Evolutionary conservation across 2,797 vertebrate genomes (phyloP).

Genomic region (Trichosurus vulpecula): DNA sequence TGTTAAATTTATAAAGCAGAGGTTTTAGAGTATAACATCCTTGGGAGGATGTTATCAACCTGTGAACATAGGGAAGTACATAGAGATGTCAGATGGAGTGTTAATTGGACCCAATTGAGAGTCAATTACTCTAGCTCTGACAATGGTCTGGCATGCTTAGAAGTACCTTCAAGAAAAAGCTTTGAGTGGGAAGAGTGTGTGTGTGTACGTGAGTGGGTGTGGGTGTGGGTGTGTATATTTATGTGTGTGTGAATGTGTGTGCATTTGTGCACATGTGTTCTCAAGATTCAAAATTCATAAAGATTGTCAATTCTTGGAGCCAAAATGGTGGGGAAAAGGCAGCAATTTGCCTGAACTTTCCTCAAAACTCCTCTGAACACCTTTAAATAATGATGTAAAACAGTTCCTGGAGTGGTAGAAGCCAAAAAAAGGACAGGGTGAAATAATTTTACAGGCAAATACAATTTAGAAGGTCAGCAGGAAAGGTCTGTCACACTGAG

Average conservation of each 20-base stretch:
- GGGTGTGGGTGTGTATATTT: neutral
- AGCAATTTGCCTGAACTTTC: no score
- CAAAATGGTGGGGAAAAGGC: no score
- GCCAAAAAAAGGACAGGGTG: no score
- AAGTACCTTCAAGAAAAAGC: neutral
- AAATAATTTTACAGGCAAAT: no score
- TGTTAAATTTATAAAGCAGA: neutral
- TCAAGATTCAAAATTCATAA: neutral
- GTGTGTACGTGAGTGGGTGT: neutral
- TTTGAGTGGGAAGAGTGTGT: neutral
- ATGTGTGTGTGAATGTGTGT: neutral
- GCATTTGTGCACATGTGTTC: neutral
- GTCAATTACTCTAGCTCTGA: neutral
- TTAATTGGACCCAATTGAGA: neutral
- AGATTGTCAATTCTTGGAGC: neutral
- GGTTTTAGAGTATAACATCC: neutral
- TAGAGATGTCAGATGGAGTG: neutral
- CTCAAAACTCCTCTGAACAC: no score
- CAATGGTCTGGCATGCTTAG: neutral
- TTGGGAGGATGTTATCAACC: neutral
- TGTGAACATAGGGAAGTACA: neutral
- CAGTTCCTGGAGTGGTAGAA: no score
- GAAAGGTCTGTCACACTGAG: no score
- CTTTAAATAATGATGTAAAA: no score
- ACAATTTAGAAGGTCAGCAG: no score